A percentile compares a stretch with the other conserved stretches of the same genome.
phyloP scores from a whole-genome alignment of 2,797 vertebrate genomes.

The Cyclopterus lumpus region DNA sequence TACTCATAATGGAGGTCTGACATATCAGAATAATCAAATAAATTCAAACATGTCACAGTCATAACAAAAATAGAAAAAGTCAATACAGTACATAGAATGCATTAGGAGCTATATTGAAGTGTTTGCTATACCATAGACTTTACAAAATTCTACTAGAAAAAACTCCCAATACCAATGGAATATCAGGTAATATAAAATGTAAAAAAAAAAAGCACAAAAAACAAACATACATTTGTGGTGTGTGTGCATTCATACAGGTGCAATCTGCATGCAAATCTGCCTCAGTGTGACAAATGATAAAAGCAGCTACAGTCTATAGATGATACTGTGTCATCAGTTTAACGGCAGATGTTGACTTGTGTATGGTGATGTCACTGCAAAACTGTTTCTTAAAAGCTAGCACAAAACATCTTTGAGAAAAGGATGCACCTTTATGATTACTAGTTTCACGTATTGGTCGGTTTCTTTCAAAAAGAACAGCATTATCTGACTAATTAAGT shows the following conservation, averaged over 20 bases:
- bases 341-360: constrained; percentile 35
- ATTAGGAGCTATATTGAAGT: constrained; percentile 81
- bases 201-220: constrained; percentile 56
- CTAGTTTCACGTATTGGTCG: constrained; percentile 14
- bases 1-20: constrained; percentile 79
- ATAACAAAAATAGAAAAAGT: constrained; percentile 86
- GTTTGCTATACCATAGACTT: constrained; percentile 81
- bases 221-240: constrained; percentile 50
- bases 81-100: constrained; percentile 82
- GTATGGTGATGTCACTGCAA: constrained; percentile 26
- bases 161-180: constrained; percentile 80
- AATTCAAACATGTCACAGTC: constrained; percentile 78
- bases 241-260: constrained; percentile 75
- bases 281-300: constrained; percentile 62
- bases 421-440: constrained; percentile 29
- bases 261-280: constrained; percentile 78
- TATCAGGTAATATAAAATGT: constrained; percentile 78
- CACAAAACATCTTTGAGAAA: constrained; percentile 38
- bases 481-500: background rate
- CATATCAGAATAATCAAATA: constrained; percentile 76
- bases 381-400: constrained; percentile 29
- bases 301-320: constrained; percentile 66
- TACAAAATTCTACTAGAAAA: constrained; percentile 87
- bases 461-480: background rate
- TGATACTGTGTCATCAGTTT: constrained; percentile 17